A percentile compares a stretch with the other conserved stretches of the same genome.
These are phyloP conservation scores for rat (Rattus norvegicus) DNA, from an alignment of 2,113 vertebrate genomes.

Conservation along the genomic window GRCr8 NC_086022.1:15411501-15412000, in stretches of 20 bases:
- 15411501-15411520: not conserved
- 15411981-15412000: too few relatives aligned
- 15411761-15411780: conserved; percentile 10
- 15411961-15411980: not conserved
- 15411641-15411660: not conserved
- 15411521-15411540: not conserved
- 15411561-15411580: not conserved
- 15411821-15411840: not conserved
- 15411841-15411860: not conserved
- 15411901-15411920: conserved; percentile 31
- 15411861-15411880: not conserved
- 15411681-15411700: not conserved
- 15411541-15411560: not conserved
- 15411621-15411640: not conserved
- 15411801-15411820: not conserved
- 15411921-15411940: conserved; percentile 27
- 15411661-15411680: not conserved
- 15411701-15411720: not conserved
- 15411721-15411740: not conserved
- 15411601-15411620: not conserved
- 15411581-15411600: not conserved
- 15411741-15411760: not conserved
- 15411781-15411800: not conserved
- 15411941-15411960: conserved; percentile 61
- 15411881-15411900: conserved; percentile 53